phyloP scores from a whole-genome alignment of 2,888 invertebrate genomes.

The Eilema griseolum region DNA sequence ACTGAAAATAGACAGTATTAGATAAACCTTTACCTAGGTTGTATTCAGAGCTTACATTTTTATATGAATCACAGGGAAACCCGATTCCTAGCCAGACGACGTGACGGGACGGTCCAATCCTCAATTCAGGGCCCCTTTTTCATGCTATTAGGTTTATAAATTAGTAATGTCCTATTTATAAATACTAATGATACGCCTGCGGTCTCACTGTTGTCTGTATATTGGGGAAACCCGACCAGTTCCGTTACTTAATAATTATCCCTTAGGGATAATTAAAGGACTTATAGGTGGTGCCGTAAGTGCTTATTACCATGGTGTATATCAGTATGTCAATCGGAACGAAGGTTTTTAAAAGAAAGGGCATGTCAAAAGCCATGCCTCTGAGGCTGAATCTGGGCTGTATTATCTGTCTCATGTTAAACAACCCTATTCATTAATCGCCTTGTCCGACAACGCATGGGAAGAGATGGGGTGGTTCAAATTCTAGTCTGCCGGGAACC shows the following conservation, averaged over 20 bases:
- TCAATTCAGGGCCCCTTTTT: not conserved
- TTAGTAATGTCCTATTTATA: not conserved
- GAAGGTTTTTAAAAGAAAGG: too few relatives aligned
- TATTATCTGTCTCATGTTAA: too few relatives aligned
- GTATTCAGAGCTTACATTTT: not conserved
- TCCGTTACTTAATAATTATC: too few relatives aligned
- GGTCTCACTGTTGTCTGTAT: slow-evolving; percentile 1
- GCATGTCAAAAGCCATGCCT: too few relatives aligned
- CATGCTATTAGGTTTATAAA: not conserved
- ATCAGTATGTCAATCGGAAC: too few relatives aligned
- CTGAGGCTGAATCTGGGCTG: too few relatives aligned
- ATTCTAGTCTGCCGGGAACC: too few relatives aligned
- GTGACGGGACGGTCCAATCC: not conserved
- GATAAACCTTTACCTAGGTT: too few relatives aligned
- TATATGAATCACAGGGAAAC: not conserved
- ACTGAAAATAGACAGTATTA: too few relatives aligned
- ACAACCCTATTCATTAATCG: too few relatives aligned
- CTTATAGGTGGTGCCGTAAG: not conserved
- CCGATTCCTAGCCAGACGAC: not conserved
- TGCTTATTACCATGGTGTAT: not conserved
- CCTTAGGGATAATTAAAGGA: not conserved
- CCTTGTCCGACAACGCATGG: too few relatives aligned
- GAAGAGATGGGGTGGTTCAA: too few relatives aligned
- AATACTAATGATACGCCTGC: not conserved
- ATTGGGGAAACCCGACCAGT: not conserved